Evolutionary conservation across 2,888 invertebrate genomes (phyloP), one percentile per base, ranked within the genome.

Genomic region (Physocephala rufipes): DNA sequence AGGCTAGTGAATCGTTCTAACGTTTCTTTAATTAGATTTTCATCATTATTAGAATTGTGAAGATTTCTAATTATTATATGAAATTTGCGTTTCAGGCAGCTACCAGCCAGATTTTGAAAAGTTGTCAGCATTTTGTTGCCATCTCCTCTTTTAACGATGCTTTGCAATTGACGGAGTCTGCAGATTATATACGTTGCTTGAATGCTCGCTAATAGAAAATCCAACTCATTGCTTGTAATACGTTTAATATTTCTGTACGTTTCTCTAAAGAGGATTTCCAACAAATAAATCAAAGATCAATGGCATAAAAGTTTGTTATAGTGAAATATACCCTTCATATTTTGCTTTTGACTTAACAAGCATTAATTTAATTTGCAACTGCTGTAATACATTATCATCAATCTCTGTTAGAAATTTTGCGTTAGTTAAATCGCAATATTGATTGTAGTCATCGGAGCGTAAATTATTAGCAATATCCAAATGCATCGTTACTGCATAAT

Each of bases 281-380:
- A 70, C 66, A 21, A 59, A 63, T 61, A 64, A 63, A 9, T 21
- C 61, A 64, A 62, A 59, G 67, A 26, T 45, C 30, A 28, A 24
- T 0, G 45, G 13, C 63, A 28, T 24, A 64, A 55, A 49, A 19
- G n/a, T 15, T 63, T 9, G 9, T 62, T 19, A 7, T 24, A 63
- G 2, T n/a, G 36, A 19, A 4, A 67, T 21, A 73, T 76, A 80
- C 80, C 70, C 73, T 36, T 78, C 76, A 70, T 73, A 76, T 7
- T 49, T 58, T 13, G 75, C 26, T 13, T 71, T 67, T 24, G 75
- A 76, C 36, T 76, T 73, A 7, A 76, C 49, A 15, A 78, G 72
- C n/a, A 78, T 53, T 24, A 77, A 73, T 66, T 82, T 82, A 1
- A 85, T 36, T 76, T 85, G 82, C 12, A 85, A 68, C 53, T 78